Conservation (phyloP, 2,797 vertebrate genomes). For the Pelobates cultripes region DNA sequence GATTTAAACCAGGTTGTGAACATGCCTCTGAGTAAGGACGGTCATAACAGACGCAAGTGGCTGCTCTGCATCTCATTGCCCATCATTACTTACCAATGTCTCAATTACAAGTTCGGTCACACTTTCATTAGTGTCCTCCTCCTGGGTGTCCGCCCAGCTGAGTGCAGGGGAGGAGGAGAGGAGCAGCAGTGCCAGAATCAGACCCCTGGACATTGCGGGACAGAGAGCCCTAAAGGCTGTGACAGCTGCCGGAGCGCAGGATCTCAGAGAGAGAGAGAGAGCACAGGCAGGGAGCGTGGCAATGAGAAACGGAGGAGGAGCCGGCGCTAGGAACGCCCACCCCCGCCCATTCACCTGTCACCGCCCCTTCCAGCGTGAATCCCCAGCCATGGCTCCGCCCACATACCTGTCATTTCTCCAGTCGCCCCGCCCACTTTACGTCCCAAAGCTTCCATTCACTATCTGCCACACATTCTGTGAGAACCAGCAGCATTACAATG, state of each 20-base stretch:
- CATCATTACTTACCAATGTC: constrained; percentile 66
- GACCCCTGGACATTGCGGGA: constrained; percentile 44
- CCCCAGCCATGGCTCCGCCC: not conserved
- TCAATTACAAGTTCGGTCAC: constrained; percentile 67
- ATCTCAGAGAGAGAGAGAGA: constrained; percentile 8
- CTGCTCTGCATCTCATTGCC: not conserved
- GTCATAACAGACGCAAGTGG: not conserved
- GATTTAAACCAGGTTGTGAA: too few species aligned
- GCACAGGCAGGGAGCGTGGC: constrained; percentile 26
- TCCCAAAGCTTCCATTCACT: not conserved
- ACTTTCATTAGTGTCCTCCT: constrained; percentile 63
- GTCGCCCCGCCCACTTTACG: not conserved
- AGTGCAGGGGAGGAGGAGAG: constrained; percentile 52
- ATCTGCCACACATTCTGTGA: not conserved
- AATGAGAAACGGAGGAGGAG: constrained; percentile 4
- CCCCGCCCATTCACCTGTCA: not conserved
- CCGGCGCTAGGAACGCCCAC: not conserved
- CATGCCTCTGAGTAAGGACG: not conserved
- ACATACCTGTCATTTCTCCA: not conserved
- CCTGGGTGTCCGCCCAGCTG: constrained; percentile 53
- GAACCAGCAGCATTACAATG: too few species aligned
- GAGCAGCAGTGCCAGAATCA: constrained; percentile 55
- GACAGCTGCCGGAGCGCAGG: constrained; percentile 56
- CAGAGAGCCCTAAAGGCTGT: constrained; percentile 19
- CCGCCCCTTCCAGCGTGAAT: constrained; percentile 11